Base-by-base conservation (phyloP, 2,113 vertebrate genomes). In the Psilopogon haemacephalus region DNA sequence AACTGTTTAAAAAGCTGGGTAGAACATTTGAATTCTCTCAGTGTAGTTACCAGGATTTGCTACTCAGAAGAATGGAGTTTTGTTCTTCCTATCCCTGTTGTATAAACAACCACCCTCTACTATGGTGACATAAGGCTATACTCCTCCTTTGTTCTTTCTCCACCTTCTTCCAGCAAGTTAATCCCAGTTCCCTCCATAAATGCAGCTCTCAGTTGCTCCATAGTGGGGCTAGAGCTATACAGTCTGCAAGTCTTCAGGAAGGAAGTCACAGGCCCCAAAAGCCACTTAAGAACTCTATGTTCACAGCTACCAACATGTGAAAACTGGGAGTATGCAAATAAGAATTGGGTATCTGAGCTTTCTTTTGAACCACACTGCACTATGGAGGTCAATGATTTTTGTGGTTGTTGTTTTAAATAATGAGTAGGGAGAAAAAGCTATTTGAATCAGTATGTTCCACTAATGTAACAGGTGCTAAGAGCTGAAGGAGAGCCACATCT, bases 401-500 rank as follows among this genome's bases (percentile, higher is more conserved):
- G 42, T 44, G 16, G 42, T 18, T 75, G 68, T 9, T 20, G 17
- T 37, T 4, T 15, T 32, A 33, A 44, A 77, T 55, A 40, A 72
- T 0, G 1, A 90, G 11, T 15, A 88, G 27, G 20, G 20, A 88
- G 42, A 79, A 94, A 94, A 94, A 60, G 27, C n/a, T 83, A 38
- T 65, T 91, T 83, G 80, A 60, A 88, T 68, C 63, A 55, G 48
- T 74, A 75, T 89, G 91, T 94, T 93, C 56, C 75, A 92, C 64
- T 63, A 86, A 93, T 33, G 21, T 75, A 95, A 91, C 95, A 96
- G 91, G 94, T 96, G 82, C 85, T 71, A 67, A 80, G 28, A 94
- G 71, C 38, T 64, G 75, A 89, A 94, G 64, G 68, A 86, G 94
- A 93, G 48, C n/a, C 60, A 83, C 86, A 95, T 91, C 74, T 95